phyloP scores from a whole-genome alignment of 2,888 invertebrate genomes.

The Dione juno region DNA sequence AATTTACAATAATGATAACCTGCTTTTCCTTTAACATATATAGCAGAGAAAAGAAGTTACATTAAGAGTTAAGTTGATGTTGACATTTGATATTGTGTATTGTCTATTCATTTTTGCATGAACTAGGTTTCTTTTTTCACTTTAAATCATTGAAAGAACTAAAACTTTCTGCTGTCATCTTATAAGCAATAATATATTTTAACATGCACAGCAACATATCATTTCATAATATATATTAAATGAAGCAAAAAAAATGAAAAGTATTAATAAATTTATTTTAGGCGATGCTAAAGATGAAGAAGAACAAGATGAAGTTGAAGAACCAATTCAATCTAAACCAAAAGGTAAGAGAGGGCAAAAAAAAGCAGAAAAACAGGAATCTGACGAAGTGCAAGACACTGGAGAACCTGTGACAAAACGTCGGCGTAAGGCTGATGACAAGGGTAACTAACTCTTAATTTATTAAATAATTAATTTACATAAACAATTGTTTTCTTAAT shows the following conservation, averaged over 20 bases:
- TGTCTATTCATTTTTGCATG: too few species aligned
- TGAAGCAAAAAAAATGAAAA: background rate
- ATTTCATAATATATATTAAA: background rate
- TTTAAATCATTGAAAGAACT: too few species aligned
- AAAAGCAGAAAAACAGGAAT: constrained; percentile 60
- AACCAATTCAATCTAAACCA: constrained; percentile 51
- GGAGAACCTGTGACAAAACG: constrained; percentile 67
- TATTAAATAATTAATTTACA: constrained; percentile 51
- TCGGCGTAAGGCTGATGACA: constrained; percentile 72
- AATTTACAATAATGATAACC: too few species aligned
- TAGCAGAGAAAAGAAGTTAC: too few species aligned
- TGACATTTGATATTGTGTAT: too few species aligned
- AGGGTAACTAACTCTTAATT: constrained; percentile 74
- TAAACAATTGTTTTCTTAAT: constrained; percentile 67
- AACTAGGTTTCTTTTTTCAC: too few species aligned
- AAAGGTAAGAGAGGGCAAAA: constrained; percentile 70
- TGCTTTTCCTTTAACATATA: too few species aligned
- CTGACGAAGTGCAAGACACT: constrained; percentile 61
- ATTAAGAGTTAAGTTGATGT: too few species aligned
- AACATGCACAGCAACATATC: background rate
- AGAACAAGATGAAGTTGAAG: constrained; percentile 55
- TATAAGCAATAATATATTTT: background rate
- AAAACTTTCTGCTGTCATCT: constrained; percentile 1
- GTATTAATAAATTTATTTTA: constrained; percentile 44
- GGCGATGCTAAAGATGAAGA: constrained; percentile 63